phyloP scores from a whole-genome alignment of 2,113 vertebrate genomes.

The Mirounga angustirostris region DNA sequence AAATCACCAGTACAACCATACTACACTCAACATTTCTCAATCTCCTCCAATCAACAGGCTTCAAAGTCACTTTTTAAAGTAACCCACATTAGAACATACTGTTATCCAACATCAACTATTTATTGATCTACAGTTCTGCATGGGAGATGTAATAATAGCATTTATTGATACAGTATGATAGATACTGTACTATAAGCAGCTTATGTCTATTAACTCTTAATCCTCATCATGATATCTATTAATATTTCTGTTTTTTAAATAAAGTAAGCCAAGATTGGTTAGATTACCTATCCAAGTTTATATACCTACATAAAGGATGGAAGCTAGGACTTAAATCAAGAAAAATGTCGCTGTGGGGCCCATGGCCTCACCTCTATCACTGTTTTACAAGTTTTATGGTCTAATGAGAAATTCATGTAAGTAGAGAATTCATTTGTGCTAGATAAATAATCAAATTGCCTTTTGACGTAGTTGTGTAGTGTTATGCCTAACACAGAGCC shows the following conservation, averaged over 20 bases:
- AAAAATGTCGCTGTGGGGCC: background rate
- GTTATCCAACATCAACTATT: slow-evolving; percentile 22
- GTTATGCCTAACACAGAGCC: background rate
- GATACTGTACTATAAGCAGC: background rate
- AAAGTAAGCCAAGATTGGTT: background rate
- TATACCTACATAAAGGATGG: background rate
- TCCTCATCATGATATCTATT: background rate
- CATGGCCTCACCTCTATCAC: background rate
- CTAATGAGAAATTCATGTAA: slow-evolving; percentile 28
- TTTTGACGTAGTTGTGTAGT: background rate
- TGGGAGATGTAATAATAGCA: background rate
- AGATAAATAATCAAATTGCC: background rate
- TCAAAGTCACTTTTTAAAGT: background rate
- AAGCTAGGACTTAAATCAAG: background rate
- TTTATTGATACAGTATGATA: background rate
- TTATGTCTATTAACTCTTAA: background rate
- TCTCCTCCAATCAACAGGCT: background rate
- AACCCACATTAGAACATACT: background rate
- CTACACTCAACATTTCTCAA: background rate
- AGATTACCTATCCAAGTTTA: background rate
- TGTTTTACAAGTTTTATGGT: background rate
- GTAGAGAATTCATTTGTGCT: background rate
- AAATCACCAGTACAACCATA: background rate
- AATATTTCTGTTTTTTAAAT: background rate
- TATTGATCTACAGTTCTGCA: background rate